Evolutionary conservation across 1,140 invertebrate genomes (phyloP), one percentile per base, ranked within the genome.

Genomic region (Drosophila equinoxialis): DNA sequence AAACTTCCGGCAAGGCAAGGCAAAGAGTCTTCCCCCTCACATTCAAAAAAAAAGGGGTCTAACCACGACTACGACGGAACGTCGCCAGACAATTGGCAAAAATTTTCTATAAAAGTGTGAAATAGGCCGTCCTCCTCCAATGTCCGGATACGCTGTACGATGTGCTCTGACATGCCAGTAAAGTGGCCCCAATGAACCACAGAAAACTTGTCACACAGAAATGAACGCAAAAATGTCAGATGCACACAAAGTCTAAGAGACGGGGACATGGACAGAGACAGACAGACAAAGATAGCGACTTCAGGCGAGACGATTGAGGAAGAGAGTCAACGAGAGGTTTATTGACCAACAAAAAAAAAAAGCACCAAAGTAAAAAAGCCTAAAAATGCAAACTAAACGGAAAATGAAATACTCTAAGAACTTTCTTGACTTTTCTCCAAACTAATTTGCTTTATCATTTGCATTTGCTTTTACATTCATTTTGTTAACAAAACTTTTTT

Each of bases 101-200:
- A 85, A 81, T 85, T 74, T 85, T 85, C 81, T 85, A 85, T 85
- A 85, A 85, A 82, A 85, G 81, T 85, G 81, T 85, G 81, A 85
- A 85, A 85, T 85, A 85, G 81, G 81, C 81, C 74, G 81, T 59
- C 74, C 66, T 65, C 77, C 71, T 75, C 63, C 33, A 61, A 74
- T 60, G 68, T 39, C 59, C 60, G 20, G 61, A 62, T 11, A 37
- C 3, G 26, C 4, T 13, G 41, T 30, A 30, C 37, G 20, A 6
- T 26, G 54, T 17, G 42, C 48, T 75, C 69, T 85, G 81, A 85
- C 81, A 85, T 54, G 77, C 77, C 45, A 81, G 74, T 77, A 81
- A 85, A 85, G 81, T 85, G 81, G 81, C 81, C 81, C 66, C 77
- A 78, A 59, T 81, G 62, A 85, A 84, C 81, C 74, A 85, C 77